Evolutionary conservation across 2,888 invertebrate species (phyloP), one percentile per base, ranked within the genome.

Genomic region (Xestoiulus laeticollis): DNA sequence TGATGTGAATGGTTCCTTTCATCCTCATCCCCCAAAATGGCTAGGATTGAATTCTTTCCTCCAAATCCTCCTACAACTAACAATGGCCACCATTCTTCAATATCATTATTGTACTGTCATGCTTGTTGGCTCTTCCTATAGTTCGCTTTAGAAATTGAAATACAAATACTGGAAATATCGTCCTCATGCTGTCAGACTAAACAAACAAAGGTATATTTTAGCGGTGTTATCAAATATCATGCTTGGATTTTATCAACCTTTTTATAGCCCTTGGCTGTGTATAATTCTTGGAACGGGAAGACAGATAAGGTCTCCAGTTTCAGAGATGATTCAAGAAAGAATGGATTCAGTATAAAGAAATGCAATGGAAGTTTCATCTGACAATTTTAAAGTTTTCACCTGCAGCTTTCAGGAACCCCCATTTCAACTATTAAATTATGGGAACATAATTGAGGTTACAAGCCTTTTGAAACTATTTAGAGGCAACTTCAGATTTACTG

Each of bases 31-130:
- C 48, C 59, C n/a, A n/a, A 59, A 59, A 59, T 59, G 59, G 59
- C 59, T n/a, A 2, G 59, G 59, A 59, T 59, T 59, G 59, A 59
- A 59, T n/a, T 59, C 59, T 59, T 59, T n/a, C 59, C 59, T 22
- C 59, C 59, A 59, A n/a, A 59, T 59, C 59, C 59, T 59, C 59
- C 59, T 19, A 59, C 59, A 59, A 19, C 59, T n/a, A 59, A 59
- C 59, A 59, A 59, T 59, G 22, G 59, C 59, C 59, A n/a, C 59
- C 59, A n/a, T 59, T 59, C 59, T 59, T 59, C 59, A 59, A 59
- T 59, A 59, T 22, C 8, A 59, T 59, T 59, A 59, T 59, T 59
- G 59, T 59, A 59, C 59, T 59, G 59, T 59, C 59, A 59, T 59
- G 59, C 59, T 59, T 59, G 59, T 59, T 59, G 59, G 19, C n/a